phyloP scores from a whole-genome alignment of 2,888 invertebrate species.

The Oscheius myriophilus region DNA sequence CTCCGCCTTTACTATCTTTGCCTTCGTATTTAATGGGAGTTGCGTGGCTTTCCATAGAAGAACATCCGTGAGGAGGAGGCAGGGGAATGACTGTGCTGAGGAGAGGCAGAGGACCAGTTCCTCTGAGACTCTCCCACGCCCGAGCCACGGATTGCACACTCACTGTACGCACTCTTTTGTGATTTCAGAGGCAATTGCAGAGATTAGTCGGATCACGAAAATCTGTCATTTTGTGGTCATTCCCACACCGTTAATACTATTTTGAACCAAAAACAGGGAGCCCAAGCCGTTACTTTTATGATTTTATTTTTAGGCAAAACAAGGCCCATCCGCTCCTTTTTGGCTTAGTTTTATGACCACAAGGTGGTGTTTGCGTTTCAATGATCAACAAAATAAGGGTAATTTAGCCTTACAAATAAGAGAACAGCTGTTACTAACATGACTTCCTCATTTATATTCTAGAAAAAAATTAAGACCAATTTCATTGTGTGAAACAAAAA shows the following conservation, averaged over 20 bases:
- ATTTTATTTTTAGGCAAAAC: too few relatives aligned
- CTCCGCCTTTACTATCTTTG: conserved; percentile 29
- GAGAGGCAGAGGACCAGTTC: conserved; percentile 5
- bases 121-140: conserved; percentile 17
- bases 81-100: background rate
- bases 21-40: conserved; percentile 28
- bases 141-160: background rate
- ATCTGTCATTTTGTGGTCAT: background rate
- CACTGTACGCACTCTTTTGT: too few relatives aligned
- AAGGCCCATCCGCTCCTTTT: too few relatives aligned
- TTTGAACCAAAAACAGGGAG: background rate
- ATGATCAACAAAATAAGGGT: too few relatives aligned
- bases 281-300: too few relatives aligned
- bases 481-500: too few relatives aligned
- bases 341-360: too few relatives aligned
- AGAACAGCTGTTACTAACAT: too few relatives aligned
- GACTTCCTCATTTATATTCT: too few relatives aligned
- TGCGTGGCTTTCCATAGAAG: conserved; percentile 24
- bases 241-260: background rate
- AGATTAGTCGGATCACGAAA: background rate
- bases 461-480: too few relatives aligned
- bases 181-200: background rate
- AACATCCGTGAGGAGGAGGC: background rate
- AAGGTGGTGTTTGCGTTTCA: too few relatives aligned
- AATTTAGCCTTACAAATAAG: too few relatives aligned